Conservation (phyloP, 2,113 vertebrate genomes). For the Sturnus vulgaris region DNA sequence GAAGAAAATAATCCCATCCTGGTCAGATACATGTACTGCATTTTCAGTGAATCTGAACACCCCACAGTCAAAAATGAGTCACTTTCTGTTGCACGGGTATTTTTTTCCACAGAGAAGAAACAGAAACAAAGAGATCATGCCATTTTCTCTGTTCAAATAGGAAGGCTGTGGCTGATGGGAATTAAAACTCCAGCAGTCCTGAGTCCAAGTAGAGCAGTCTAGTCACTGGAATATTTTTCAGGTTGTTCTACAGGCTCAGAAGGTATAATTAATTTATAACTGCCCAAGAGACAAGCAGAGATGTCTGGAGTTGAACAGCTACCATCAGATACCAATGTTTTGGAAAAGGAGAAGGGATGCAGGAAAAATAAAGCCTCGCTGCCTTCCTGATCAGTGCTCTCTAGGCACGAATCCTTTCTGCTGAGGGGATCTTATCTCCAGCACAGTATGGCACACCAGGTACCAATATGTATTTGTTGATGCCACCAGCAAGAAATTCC, state of each 20-base stretch:
- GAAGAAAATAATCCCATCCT: not conserved
- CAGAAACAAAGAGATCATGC: not conserved
- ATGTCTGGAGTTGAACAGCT: not conserved
- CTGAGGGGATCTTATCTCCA: not conserved
- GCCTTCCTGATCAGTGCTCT: not conserved
- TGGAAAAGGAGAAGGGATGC: not conserved
- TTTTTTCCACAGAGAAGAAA: not conserved
- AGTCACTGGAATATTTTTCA: not conserved
- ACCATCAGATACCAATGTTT: not conserved
- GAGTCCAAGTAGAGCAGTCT: not conserved
- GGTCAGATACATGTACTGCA: not conserved
- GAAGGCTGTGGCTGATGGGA: not conserved
- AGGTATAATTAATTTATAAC: not conserved
- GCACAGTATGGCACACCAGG: not conserved
- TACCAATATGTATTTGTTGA: not conserved
- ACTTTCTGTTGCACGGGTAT: not conserved
- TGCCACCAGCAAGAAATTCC: not conserved
- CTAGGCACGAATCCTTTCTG: not conserved
- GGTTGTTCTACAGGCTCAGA: not conserved
- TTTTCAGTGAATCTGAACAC: not conserved
- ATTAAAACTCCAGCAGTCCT: not conserved
- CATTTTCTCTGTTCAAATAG: not conserved
- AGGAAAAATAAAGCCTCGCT: not conserved
- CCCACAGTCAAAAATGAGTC: not conserved
- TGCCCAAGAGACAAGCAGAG: not conserved